Base-by-base conservation (phyloP, 1,140 invertebrate genomes). In the Brachionus angularis region DNA sequence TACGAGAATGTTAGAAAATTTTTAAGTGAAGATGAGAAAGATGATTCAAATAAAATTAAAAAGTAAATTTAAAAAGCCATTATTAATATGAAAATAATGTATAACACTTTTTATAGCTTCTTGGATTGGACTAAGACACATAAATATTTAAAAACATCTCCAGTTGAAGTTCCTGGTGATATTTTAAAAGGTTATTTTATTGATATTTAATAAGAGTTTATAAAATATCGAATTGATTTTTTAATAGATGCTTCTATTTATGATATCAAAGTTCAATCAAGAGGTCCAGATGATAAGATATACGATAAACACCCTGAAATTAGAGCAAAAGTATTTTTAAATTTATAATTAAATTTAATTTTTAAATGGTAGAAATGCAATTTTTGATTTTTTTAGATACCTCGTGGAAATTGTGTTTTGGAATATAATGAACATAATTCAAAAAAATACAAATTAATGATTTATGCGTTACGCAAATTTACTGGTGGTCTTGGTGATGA, bases 401-500 rank as follows among this genome's bases (percentile, higher is more conserved):
- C 82, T 12, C 73, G 82, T 44, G 82, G 82, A 18, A 83, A 83
- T 74, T 78, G 76, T 73, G 78, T 83, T 67, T 72, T 83, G 10
- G 71, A 75, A 10, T 73, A 82, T 21, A 73, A 75, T 14, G 73
- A 75, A 47, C 73, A 74, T 34, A 36, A 64, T 12, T 50, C 75
- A 8, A 71, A 64, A 16, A 75, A 75, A 8, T 76, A 75, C 12
- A 73, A 76, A 50, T 80, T 81, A 74, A 73, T 81, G 1, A 76
- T 84, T 8, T 83, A 83, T 74, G 83, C 81, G 0, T 75, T 84
- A 67, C 80, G 80, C 50, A 84, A 84, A 72, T 84, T 84, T 72
- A 83, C 83, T 5, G 83, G 83, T 34, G 82, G 83, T 23, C 74
- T 84, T 58, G 83, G 83, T 16, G 83, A 84, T 77, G 83, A 84